Evolutionary conservation across 1,140 invertebrate species (phyloP).

Genomic region (Pantala flavescens): DNA sequence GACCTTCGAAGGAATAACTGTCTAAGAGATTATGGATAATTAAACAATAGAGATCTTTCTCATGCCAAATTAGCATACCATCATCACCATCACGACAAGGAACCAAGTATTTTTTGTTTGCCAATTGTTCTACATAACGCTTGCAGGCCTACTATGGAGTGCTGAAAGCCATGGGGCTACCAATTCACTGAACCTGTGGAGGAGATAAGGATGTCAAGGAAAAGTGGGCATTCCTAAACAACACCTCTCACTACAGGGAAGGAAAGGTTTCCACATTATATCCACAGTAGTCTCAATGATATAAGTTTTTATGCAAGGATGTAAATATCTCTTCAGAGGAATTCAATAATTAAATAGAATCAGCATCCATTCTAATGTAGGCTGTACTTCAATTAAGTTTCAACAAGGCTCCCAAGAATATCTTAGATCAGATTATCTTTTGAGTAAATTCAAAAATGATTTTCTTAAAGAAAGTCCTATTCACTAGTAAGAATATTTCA

Average conservation of each 20-base stretch:
- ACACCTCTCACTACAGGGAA: not conserved
- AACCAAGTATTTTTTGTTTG: constrained; percentile 10
- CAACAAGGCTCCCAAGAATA: no score
- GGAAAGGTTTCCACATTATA: not conserved
- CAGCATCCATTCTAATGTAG: no score
- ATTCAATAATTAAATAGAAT: no score
- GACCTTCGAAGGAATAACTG: not conserved
- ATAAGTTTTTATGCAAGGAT: no score
- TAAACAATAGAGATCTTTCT: not conserved
- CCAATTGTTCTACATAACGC: not conserved
- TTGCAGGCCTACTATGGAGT: not conserved
- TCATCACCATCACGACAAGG: constrained; percentile 8
- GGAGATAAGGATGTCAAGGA: not conserved
- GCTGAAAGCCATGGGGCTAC: not conserved
- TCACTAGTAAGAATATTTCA: no score
- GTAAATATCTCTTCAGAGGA: no score
- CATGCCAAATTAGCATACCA: not conserved
- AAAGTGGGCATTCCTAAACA: not conserved
- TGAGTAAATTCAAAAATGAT: no score
- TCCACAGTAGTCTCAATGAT: not conserved
- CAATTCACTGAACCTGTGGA: not conserved
- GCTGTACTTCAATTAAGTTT: no score
- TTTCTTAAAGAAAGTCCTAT: no score
- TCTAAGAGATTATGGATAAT: not conserved
- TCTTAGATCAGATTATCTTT: no score